A percentile compares a stretch with the other conserved stretches of the same genome.
phyloP scores from a whole-genome alignment of 2,888 invertebrate species.

The Cataglyphis cursor region DNA sequence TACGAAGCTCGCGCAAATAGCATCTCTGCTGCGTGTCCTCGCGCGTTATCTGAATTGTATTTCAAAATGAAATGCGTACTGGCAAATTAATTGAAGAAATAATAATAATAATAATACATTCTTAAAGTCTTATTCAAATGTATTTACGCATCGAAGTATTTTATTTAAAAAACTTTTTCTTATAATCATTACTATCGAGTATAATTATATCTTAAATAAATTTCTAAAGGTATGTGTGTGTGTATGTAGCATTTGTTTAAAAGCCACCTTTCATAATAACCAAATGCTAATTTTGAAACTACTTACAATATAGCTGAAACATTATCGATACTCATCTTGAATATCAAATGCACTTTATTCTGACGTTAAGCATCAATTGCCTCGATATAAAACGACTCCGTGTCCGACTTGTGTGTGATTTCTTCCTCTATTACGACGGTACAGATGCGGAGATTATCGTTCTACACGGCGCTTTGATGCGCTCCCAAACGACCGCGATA shows the following conservation, averaged over 20 bases:
- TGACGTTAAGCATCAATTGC: slow-evolving; percentile 17
- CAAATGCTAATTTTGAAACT: slow-evolving; percentile 2
- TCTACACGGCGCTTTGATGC: slow-evolving; percentile 12
- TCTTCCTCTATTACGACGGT: slow-evolving; percentile 13
- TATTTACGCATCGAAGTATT: neutral
- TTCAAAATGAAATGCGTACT: neutral
- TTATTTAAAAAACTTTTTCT: neutral
- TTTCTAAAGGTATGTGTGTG: neutral
- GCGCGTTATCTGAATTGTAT: neutral
- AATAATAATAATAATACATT: neutral
- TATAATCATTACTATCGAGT: neutral
- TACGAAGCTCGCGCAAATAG: neutral
- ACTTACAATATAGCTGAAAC: no score
- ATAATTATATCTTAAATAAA: neutral
- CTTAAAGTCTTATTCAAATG: neutral
- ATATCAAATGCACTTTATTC: slow-evolving; percentile 1
- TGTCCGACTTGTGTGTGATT: neutral
- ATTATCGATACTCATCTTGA: slow-evolving; percentile 2
- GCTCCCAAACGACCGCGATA: slow-evolving; percentile 50
- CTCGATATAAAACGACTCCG: slow-evolving; percentile 11
- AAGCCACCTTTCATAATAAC: neutral
- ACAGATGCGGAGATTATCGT: slow-evolving; percentile 40
- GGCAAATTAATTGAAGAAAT: neutral
- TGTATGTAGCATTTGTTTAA: neutral
- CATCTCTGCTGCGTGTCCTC: neutral